Base-by-base conservation (phyloP, 64 coral and sea anemone genomes). In the Acropora tenuis region DNA sequence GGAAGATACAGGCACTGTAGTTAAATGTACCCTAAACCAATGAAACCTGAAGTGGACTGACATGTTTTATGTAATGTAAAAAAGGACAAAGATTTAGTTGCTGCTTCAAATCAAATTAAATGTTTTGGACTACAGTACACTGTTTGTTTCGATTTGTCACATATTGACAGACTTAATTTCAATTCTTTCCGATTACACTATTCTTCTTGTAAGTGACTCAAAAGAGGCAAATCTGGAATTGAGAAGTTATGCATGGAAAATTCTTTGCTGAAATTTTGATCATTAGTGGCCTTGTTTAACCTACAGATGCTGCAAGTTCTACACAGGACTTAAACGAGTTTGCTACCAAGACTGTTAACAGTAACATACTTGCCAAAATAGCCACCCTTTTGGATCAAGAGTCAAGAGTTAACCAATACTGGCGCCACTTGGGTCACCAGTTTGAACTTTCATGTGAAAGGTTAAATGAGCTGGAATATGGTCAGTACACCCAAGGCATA, bases 311-410 rank as follows among this genome's bases (percentile, higher is more conserved):
- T 78, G 46, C 44, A 48, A 49, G 16, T 79, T 79, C 77, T 79
- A 50, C 47, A 50, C 15, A 79, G 20, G 53, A 18, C 50, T 16
- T 80, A 2, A 80, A 50, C 4, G 78, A 80, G 4, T 80, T 80
- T 80, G 15, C 17, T 55, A n/a, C 78, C 50, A 53, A 48, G 3
- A 5, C 3, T 80, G 57, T 3, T 67, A 68, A 83, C 20, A 67
- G 59, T 43, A 30, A 83, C 0, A 6, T 66, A 67, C 43, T 83
- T 47, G 18, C 42, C 1, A 6, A 83, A 67, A 66, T 83, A 16
- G 43, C 80, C 43, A 83, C 40, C 43, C 41, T 17, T 41, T 45
- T 83, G 80, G 58, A 83, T 47, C 41, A 83, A 43, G 68, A 67
- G 13, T 83, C 57, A 17, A 12, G 8, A 6, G 43, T 68, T 44